Evolutionary conservation across 2,888 invertebrate species (phyloP).

Genomic region (Nebria brevicollis): DNA sequence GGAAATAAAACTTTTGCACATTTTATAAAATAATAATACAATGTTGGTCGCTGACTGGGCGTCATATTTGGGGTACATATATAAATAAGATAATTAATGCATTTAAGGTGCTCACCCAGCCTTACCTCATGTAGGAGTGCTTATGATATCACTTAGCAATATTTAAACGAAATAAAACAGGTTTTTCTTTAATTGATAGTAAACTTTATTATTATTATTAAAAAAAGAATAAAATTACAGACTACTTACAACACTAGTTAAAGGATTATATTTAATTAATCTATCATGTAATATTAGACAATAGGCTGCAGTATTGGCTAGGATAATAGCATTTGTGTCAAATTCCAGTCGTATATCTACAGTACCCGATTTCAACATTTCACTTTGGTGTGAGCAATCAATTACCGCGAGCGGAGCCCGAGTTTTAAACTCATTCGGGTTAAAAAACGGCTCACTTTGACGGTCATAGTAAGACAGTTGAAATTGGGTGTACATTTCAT

Average conservation of each 20-base stretch:
- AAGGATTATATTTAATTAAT: constrained; percentile 48
- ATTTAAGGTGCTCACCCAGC: no score
- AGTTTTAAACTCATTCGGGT: constrained; percentile 32
- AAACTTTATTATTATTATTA: not conserved
- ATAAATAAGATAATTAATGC: no score
- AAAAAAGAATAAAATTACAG: not conserved
- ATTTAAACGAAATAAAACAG: no score
- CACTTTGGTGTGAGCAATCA: constrained; percentile 48
- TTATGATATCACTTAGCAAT: no score
- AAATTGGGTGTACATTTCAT: constrained; percentile 54
- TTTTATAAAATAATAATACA: no score
- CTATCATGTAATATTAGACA: constrained; percentile 53
- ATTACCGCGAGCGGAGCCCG: constrained; percentile 44
- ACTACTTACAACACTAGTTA: constrained; percentile 48
- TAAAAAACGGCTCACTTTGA: constrained; percentile 46
- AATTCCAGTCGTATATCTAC: no score
- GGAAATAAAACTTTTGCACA: no score
- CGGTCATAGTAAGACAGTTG: constrained; percentile 50
- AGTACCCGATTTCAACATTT: constrained; percentile 48
- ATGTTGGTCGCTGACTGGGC: no score
- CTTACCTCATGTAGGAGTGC: no score
- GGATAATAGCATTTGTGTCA: no score
- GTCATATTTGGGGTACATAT: no score
- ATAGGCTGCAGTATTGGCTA: constrained; percentile 42
- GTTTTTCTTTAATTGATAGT: no score